phyloP scores from a whole-genome alignment of 1,140 invertebrate genomes.

The Spodoptera frugiperda region DNA sequence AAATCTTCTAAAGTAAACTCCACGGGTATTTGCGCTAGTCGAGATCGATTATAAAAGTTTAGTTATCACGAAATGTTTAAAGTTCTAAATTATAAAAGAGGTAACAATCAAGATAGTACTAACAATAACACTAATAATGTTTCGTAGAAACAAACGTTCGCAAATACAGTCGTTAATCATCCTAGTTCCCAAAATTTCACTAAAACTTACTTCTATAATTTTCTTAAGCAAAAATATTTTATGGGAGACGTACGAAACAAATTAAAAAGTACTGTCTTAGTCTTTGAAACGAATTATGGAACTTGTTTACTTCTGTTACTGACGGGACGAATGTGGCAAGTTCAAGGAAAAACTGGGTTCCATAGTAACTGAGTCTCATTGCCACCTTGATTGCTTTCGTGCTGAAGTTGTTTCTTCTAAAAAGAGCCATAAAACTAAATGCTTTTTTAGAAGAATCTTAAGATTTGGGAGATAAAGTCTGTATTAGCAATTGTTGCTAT shows the following conservation, averaged over 20 bases:
- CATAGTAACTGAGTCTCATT: background rate
- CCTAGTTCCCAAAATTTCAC: background rate
- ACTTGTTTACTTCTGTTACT: background rate
- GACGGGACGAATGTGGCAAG: background rate
- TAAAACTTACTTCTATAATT: background rate
- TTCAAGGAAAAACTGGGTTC: background rate
- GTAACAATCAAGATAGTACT: no score
- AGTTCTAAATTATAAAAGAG: no score
- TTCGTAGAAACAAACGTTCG: no score
- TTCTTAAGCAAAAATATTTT: background rate
- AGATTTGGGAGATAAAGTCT: background rate
- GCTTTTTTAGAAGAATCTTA: background rate
- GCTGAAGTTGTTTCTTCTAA: background rate
- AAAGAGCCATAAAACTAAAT: background rate
- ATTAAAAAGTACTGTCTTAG: constrained; percentile 17
- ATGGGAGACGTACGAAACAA: background rate
- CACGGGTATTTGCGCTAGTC: no score
- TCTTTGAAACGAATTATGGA: constrained; percentile 11
- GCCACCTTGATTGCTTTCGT: constrained; percentile 21
- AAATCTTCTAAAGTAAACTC: constrained; percentile 18
- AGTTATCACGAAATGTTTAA: no score
- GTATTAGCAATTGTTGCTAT: constrained; percentile 4
- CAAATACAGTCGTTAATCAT: no score
- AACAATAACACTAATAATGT: no score
- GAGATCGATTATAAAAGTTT: no score